phyloP scores from a whole-genome alignment of 2,888 invertebrate species.

The Tortrix viridana region DNA sequence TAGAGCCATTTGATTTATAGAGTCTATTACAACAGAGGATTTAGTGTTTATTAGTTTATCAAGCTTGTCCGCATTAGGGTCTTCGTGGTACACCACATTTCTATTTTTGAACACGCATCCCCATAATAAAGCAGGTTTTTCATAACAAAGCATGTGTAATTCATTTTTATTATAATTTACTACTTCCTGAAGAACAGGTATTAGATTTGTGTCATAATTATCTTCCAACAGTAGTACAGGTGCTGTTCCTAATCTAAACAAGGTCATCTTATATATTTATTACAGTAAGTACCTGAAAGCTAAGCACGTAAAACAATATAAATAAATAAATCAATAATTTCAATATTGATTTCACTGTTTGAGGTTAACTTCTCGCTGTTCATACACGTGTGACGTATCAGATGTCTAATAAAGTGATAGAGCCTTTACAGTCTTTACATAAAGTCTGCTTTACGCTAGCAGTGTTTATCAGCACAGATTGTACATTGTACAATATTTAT shows the following conservation, averaged over 20 bases:
- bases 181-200: constrained; percentile 64
- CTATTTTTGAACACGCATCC: constrained; percentile 56
- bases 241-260: constrained; percentile 65
- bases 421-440: no score
- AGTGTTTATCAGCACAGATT: no score
- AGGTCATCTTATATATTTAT: constrained; percentile 53
- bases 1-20: constrained; percentile 73
- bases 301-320: no score
- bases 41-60: constrained; percentile 50
- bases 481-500: no score
- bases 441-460: no score
- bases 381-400: no score
- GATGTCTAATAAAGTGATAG: no score
- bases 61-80: constrained; percentile 49
- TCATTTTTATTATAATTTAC: constrained; percentile 51
- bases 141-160: constrained; percentile 65
- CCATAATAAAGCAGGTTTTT: constrained; percentile 65
- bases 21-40: constrained; percentile 67
- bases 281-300: no score
- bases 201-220: constrained; percentile 61
- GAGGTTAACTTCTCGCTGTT: no score
- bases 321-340: no score
- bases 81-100: constrained; percentile 55
- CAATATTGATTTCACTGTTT: no score
- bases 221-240: constrained; percentile 71